A percentile compares a stretch with the other conserved stretches of the same genome.
These are phyloP conservation scores for Augochlorella aurata DNA, from an alignment of 2,888 invertebrate genomes.

Conservation along the genomic window DNA sequence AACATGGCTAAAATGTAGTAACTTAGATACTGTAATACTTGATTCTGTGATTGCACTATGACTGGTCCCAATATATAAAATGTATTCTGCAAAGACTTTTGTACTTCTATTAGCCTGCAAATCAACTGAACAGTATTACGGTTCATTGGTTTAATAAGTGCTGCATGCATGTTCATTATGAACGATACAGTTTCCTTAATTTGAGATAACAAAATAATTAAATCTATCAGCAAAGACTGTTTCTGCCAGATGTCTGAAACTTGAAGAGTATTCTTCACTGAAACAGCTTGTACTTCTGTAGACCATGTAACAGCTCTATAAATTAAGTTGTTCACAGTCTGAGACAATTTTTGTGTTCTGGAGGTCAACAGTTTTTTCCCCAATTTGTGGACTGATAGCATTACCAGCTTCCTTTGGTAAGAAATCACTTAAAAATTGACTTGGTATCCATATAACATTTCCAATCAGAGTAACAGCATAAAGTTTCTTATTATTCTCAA, in stretches of 20 bases:
- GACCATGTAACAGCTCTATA: conserved; percentile 82
- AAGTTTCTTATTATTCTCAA: conserved; percentile 91
- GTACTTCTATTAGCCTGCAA: conserved; percentile 91
- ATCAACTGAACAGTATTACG: conserved; percentile 89
- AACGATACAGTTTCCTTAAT: conserved; percentile 83
- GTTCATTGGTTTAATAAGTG: conserved; percentile 89
- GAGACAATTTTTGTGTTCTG: conserved; percentile 71
- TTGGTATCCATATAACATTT: conserved; percentile 93
- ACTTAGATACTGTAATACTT: conserved; percentile 90
- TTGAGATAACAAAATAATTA: conserved; percentile 81
- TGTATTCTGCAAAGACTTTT: conserved; percentile 89
- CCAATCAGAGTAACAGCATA: conserved; percentile 91
- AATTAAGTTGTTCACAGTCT: conserved; percentile 82
- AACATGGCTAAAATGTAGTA: conserved; percentile 89
- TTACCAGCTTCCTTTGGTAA: conserved; percentile 82
- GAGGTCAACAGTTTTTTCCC: conserved; percentile 74
- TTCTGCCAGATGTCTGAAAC: conserved; percentile 77
- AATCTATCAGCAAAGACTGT: conserved; percentile 84
- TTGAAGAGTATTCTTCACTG: conserved; percentile 84
- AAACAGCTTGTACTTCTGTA: conserved; percentile 82
- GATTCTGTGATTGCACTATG: conserved; percentile 88
- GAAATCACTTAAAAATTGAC: conserved; percentile 88
- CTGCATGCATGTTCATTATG: conserved; percentile 88
- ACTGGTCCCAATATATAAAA: conserved; percentile 87
- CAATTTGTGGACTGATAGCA: conserved; percentile 70